Base-by-base conservation (phyloP, 2,113 vertebrate genomes). In the Todiramphus saurophagus region DNA sequence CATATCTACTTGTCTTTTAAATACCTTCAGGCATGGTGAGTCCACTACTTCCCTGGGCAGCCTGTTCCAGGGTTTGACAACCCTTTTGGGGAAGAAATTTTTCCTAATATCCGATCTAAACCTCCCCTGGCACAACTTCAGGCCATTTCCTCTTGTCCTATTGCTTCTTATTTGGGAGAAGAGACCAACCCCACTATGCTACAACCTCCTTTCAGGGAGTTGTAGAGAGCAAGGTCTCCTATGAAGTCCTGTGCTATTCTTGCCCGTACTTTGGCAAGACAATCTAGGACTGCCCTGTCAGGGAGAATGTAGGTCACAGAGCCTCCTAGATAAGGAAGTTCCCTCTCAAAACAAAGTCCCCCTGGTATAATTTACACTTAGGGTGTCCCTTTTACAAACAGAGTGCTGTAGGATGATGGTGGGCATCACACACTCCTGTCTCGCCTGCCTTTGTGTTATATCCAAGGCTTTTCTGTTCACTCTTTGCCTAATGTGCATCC, bases 301-400 rank as follows among this genome's bases (percentile, higher is more conserved):
- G n/a, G 59, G 81, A 60, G 7, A 13, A 46, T 0, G 0, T 35
- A 23, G 20, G 12, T 81, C 19, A 37, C 0, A 1, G 41, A 58
- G 37, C 27, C 19, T 93, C 67, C 28, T 75, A 37, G 18, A 7
- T 55, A 31, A 51, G 31, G 8, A 46, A 31, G 2, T 37, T 77
- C 16, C 10, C 37, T 67, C 33, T 70, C 23, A 64, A 28, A 53
- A 50, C 19, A 67, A 67, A 28, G 25, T 83, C 12, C 9, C 67
- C 7, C 20, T 83, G 35, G 16, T 59, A n/a, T 69, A 20, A 51
- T 62, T 87, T 66, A 37, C 35, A 15, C 13, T n/a, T 59, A 9
- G 13, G 2, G 11, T 53, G 13, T 77, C 20, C 25, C 28, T 66
- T 80, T 62, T 28, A 51, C 37, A 64, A 43, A 27, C 16, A 23